phyloP scores from a whole-genome alignment of 2,113 vertebrate genomes.

The Phaetusa simplex region DNA sequence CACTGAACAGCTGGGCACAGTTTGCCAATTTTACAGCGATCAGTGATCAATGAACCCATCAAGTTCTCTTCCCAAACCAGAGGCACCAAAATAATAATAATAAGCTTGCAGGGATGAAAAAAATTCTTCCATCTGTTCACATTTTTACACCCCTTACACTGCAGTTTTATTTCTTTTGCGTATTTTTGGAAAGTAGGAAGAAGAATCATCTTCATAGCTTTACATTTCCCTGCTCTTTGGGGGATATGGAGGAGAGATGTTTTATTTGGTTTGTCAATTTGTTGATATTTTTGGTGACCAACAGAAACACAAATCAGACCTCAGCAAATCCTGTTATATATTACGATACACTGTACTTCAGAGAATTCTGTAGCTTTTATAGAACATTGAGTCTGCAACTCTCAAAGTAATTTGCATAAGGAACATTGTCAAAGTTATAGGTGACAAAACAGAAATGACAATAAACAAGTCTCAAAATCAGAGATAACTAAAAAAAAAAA shows the following conservation, averaged over 20 bases:
- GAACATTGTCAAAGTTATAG: not conserved
- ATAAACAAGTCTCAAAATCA: not conserved
- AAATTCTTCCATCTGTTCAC: slow-evolving; percentile 74
- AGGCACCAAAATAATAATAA: slow-evolving; percentile 67
- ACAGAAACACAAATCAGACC: not conserved
- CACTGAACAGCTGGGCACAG: slow-evolving; percentile 55
- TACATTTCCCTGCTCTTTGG: not conserved
- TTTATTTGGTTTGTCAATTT: not conserved
- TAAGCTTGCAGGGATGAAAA: slow-evolving; percentile 60
- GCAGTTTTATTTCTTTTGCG: not conserved
- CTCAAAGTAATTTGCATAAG: not conserved
- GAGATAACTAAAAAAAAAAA: not conserved
- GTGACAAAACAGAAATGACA: not conserved
- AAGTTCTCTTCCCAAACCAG: slow-evolving; percentile 68
- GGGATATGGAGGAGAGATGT: rapidly evolving
- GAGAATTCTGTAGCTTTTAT: not conserved
- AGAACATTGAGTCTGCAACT: not conserved
- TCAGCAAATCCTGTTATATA: not conserved
- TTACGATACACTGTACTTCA: not conserved
- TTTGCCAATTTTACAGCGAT: slow-evolving; percentile 51
- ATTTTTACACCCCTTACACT: not conserved
- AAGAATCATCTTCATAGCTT: not conserved
- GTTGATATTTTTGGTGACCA: not conserved
- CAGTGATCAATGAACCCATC: slow-evolving; percentile 42
- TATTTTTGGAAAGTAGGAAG: not conserved